Base-by-base conservation (phyloP, 2,113 vertebrate genomes). In the Atrichornis clamosus region DNA sequence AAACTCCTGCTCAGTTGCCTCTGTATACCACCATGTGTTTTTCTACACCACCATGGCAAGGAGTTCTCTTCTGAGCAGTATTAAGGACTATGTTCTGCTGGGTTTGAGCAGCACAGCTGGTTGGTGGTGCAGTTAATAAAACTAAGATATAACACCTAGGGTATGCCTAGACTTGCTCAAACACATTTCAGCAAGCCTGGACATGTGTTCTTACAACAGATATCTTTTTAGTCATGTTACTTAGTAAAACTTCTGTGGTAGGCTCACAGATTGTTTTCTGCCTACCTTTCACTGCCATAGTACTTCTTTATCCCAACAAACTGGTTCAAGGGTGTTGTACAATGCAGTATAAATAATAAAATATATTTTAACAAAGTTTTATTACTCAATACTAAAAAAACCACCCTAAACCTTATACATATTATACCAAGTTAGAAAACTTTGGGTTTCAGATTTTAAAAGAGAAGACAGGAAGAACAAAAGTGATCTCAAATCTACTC, bases 401-500 rank as follows among this genome's bases (percentile, higher is more conserved):
- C 3, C 0, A n/a, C 2, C 4, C 6, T 60, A 41, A 68, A 76
- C 47, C 6, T 3, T 30, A 15, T 59, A 20, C 3, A 24, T 24
- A 15, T 75, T 32, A 53, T 30, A 64, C 9, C 4, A 4, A 77
- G 16, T 49, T 69, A 62, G 41, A 91, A 90, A n/a, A 62, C 33
- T 79, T 89, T 60, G 14, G 1, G 8, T 50, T 90, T 79, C 27
- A 68, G 19, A 13, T 85, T 96, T 83, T 73, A 41, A 85, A 78
- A 87, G 24, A 75, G 13, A 89, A 78, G 30, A 7, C 44, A 85
- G 4, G 11, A 7, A 74, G n/a, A 76, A 13, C 5, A 88, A 13
- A 82, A 86, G 3, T 33, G 9, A n/a, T 69, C 6, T 74, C 30
- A 15, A 52, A 6, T 56, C 19, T 56, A 63, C 13, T 56, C 9